phyloP scores from a whole-genome alignment of 2,113 vertebrate species.

The Electrona antarctica region DNA sequence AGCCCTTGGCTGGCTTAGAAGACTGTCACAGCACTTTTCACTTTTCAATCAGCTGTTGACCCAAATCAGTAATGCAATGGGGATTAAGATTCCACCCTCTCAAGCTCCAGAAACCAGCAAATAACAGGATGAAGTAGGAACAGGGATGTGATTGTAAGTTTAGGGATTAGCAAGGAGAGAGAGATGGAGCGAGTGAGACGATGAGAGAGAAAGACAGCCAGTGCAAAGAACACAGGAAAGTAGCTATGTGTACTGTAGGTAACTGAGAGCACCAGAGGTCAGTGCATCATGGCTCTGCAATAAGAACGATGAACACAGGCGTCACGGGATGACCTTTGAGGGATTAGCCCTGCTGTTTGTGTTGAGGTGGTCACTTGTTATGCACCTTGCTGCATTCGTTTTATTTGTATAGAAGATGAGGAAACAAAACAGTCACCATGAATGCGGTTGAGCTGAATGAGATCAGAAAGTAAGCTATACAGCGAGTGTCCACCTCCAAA shows the following conservation, averaged over 20 bases:
- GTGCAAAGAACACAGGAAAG: conserved; percentile 29
- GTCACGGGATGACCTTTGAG: conserved; percentile 31
- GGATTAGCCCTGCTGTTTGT: conserved; percentile 41
- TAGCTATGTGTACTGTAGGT: neutral
- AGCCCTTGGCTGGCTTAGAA: conserved; percentile 44
- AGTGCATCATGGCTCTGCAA: conserved; percentile 33
- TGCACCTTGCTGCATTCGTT: conserved; percentile 17
- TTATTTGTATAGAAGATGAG: neutral
- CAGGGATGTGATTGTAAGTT: conserved; percentile 45
- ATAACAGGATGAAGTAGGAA: conserved; percentile 49
- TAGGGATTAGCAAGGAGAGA: conserved; percentile 53
- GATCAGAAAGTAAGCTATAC: too few species aligned
- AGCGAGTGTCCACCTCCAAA: too few species aligned
- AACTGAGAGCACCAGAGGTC: conserved; percentile 6
- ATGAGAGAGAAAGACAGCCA: conserved; percentile 11
- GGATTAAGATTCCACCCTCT: conserved; percentile 57
- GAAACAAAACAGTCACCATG: too few species aligned
- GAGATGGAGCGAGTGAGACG: neutral
- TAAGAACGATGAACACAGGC: conserved; percentile 7
- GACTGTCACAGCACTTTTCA: conserved; percentile 51
- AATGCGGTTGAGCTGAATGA: too few species aligned
- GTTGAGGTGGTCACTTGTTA: conserved; percentile 1
- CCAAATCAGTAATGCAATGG: conserved; percentile 66
- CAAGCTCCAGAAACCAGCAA: conserved; percentile 38
- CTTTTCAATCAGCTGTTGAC: conserved; percentile 70